phyloP scores from a whole-genome alignment of 2,113 vertebrate species.

The Butastur rufipennis region DNA sequence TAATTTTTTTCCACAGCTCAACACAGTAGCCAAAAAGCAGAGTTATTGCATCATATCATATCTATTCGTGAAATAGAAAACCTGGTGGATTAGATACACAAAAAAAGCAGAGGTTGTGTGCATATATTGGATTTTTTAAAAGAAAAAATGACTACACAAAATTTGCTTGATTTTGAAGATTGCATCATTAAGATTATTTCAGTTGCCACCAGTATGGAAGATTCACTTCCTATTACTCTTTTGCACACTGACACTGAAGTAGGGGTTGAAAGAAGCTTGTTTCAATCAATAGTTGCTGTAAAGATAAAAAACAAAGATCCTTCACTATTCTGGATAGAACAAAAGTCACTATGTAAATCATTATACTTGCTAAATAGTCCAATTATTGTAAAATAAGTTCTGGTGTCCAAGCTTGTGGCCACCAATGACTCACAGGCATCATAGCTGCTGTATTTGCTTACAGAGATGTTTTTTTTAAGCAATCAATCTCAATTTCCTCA shows the following conservation, averaged over 20 bases:
- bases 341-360: background rate
- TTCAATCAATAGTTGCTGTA: background rate
- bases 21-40: background rate
- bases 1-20: background rate
- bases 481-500: constrained; percentile 57
- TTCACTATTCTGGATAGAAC: background rate
- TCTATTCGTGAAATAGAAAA: background rate
- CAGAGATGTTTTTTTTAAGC: background rate
- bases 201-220: background rate
- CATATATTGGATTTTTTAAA: background rate
- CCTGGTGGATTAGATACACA: background rate
- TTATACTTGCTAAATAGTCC: background rate
- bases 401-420: background rate
- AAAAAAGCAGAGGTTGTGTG: background rate
- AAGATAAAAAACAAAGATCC: background rate
- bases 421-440: constrained; percentile 6
- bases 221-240: background rate
- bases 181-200: background rate
- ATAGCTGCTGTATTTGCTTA: background rate
- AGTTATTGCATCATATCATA: background rate
- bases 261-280: background rate
- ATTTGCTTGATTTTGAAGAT: background rate
- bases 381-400: background rate
- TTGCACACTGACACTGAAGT: background rate
- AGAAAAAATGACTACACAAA: background rate